phyloP scores from a whole-genome alignment of 2,113 vertebrate genomes.

The Malaclemys terrapin region DNA sequence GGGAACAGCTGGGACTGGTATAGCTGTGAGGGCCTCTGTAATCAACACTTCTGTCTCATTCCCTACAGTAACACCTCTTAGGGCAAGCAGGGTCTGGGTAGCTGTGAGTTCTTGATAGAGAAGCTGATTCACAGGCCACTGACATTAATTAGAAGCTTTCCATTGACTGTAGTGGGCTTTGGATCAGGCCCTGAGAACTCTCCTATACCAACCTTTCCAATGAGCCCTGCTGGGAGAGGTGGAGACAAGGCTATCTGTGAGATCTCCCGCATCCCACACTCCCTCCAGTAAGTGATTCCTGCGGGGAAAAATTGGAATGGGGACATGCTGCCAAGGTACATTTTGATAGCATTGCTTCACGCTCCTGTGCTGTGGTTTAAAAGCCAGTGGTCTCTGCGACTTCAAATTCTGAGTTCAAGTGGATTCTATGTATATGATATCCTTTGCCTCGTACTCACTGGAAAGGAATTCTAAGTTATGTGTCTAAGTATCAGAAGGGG shows the following conservation, averaged over 20 bases:
- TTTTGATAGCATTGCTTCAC: slow-evolving; percentile 24
- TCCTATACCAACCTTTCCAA: neutral
- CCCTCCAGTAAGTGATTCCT: neutral
- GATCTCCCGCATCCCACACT: neutral
- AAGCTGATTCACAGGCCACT: neutral
- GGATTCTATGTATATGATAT: neutral
- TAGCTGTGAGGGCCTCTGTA: neutral
- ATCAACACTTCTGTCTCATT: neutral
- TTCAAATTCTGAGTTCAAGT: slow-evolving; percentile 14
- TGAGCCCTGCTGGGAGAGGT: neutral
- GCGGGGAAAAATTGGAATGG: neutral
- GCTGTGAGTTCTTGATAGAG: neutral
- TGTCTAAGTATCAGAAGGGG: slow-evolving; percentile 12
- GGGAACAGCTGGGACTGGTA: neutral
- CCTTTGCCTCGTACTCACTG: neutral
- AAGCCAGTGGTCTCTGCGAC: neutral
- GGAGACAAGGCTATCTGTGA: neutral
- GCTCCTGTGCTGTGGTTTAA: neutral
- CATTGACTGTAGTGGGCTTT: neutral
- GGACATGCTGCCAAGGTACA: neutral
- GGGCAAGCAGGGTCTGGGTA: neutral
- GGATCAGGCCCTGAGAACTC: neutral
- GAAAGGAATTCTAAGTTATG: neutral
- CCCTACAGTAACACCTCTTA: neutral
- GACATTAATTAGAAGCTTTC: neutral